Conservation (phyloP, 2,113 vertebrate genomes). For the Zosterops hypoxanthus region DNA sequence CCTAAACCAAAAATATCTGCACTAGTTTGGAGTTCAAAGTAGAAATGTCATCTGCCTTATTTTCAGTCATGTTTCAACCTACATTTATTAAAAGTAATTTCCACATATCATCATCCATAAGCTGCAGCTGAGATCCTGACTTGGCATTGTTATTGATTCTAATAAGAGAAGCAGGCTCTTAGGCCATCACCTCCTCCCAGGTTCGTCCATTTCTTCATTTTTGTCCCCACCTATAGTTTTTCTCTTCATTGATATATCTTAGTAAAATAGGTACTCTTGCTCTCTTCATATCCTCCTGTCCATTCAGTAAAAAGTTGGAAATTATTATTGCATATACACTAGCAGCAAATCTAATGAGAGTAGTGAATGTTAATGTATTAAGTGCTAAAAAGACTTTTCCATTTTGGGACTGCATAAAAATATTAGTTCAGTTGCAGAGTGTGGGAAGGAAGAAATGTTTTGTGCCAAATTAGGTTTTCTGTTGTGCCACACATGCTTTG, state of each 20-base stretch:
- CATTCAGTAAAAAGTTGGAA: background rate
- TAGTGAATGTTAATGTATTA: background rate
- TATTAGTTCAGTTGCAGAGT: background rate
- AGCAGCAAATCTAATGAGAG: background rate
- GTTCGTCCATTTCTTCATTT: background rate
- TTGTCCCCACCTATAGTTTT: background rate
- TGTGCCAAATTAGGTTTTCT: background rate
- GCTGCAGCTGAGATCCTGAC: background rate
- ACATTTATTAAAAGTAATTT: background rate
- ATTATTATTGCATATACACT: background rate
- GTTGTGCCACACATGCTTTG: background rate
- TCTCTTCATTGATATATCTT: background rate
- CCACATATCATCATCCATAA: background rate
- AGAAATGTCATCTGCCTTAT: background rate
- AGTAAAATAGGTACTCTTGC: background rate
- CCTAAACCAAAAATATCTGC: background rate
- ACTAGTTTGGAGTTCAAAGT: background rate
- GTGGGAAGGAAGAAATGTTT: background rate
- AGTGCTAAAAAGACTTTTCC: background rate
- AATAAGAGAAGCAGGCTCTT: background rate
- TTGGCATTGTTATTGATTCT: background rate
- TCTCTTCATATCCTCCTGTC: background rate
- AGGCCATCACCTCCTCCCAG: background rate
- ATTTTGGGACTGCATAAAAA: background rate
- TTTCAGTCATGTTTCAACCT: background rate